phyloP scores from a whole-genome alignment of 1,140 invertebrate species.

The Aphelinus certus region DNA sequence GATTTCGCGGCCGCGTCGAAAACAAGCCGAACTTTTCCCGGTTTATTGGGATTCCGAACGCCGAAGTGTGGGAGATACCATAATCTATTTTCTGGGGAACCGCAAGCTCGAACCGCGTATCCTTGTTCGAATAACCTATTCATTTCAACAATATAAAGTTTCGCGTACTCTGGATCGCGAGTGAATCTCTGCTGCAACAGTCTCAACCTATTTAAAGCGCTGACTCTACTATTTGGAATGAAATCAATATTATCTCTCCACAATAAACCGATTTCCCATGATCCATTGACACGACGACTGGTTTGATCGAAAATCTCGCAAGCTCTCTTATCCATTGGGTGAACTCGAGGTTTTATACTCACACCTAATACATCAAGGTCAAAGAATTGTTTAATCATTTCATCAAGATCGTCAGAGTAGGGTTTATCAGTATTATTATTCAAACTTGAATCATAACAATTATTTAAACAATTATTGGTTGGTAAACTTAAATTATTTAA shows the following conservation, averaged over 20 bases:
- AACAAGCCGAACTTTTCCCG: background rate
- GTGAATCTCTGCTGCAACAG: background rate
- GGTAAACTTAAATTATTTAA: too few relatives aligned
- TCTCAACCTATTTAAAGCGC: background rate
- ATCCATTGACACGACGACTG: background rate
- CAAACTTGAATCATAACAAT: too few relatives aligned
- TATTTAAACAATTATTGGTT: too few relatives aligned
- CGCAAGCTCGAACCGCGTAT: background rate
- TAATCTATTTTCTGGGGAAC: background rate
- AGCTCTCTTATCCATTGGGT: background rate
- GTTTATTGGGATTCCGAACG: background rate
- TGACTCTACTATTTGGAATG: background rate
- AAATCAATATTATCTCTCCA: background rate
- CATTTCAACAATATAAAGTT: slow-evolving; percentile 3
- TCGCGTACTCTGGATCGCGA: background rate
- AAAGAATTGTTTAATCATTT: too few relatives aligned
- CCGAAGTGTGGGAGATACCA: slow-evolving; percentile 1
- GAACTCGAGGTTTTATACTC: background rate
- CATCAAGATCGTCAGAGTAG: slow-evolving; percentile 47
- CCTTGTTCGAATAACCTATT: background rate
- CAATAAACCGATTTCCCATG: background rate
- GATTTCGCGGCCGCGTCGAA: background rate
- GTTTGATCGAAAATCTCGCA: background rate
- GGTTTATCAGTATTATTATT: too few relatives aligned
- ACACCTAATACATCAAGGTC: too few relatives aligned